Conservation (phyloP, 1,140 invertebrate genomes). For the Drosophila burlai region DNA sequence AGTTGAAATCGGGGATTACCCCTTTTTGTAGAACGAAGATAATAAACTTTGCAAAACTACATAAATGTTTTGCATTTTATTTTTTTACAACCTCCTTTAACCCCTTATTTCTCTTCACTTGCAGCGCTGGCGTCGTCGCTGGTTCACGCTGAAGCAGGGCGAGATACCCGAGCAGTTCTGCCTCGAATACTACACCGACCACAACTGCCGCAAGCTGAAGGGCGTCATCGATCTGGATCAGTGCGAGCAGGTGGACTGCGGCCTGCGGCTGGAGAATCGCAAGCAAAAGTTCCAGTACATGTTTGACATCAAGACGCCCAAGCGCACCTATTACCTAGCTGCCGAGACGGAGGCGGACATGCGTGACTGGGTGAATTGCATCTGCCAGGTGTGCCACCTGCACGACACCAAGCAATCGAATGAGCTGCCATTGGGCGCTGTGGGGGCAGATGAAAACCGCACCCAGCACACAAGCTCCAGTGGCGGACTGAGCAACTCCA, state of each 20-base stretch:
- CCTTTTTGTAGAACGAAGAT: too few species aligned
- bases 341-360: slow-evolving; percentile 96
- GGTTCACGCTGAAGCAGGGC: slow-evolving; percentile 96
- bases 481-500: slow-evolving; percentile 75
- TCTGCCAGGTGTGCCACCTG: slow-evolving; percentile 96
- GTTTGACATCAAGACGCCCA: slow-evolving; percentile 95
- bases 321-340: slow-evolving; percentile 95
- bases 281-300: slow-evolving; percentile 94
- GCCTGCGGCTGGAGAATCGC: slow-evolving; percentile 92
- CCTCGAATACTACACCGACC: slow-evolving; percentile 96
- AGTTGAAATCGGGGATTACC: too few species aligned
- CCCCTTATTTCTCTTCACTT: slow-evolving; percentile 33
- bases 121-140: slow-evolving; percentile 96
- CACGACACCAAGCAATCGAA: slow-evolving; percentile 86
- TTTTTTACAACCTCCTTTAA: not conserved
- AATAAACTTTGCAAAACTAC: too few species aligned
- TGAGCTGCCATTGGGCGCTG: slow-evolving; percentile 61
- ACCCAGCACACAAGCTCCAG: slow-evolving; percentile 73
- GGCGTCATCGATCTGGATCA: slow-evolving; percentile 97
- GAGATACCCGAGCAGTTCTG: slow-evolving; percentile 97
- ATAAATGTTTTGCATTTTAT: too few species aligned
- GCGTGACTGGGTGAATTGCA: slow-evolving; percentile 97
- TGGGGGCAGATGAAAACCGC: slow-evolving; percentile 70
- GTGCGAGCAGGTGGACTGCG: slow-evolving; percentile 97
- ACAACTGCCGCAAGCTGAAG: slow-evolving; percentile 93